These are phyloP conservation scores for Drosophila gunungcola DNA, from an alignment of 1,140 invertebrate species.

Conservation along the genomic window DNA sequence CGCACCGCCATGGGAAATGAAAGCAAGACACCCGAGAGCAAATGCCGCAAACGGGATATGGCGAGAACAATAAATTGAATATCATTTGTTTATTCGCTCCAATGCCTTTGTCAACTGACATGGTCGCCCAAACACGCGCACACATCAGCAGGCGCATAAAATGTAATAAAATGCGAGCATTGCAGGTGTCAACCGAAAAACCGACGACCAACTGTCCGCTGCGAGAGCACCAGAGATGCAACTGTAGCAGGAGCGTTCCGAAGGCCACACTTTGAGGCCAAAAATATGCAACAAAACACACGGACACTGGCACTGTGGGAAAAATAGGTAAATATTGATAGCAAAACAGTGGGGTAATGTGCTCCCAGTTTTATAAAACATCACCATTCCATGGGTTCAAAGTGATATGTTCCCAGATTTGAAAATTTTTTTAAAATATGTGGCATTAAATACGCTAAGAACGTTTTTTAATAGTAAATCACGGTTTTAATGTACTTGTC, in stretches of 20 bases:
- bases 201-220: conserved; percentile 67
- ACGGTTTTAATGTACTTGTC: too few species aligned
- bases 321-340: background rate
- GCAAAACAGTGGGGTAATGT: background rate
- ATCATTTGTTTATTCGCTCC: conserved; percentile 80
- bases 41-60: conserved; percentile 42
- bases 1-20: background rate
- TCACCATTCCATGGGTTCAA: too few species aligned
- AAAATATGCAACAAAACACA: conserved; percentile 59
- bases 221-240: conserved; percentile 21
- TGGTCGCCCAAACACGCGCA: conserved; percentile 41
- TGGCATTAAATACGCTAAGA: too few species aligned
- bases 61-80: conserved; percentile 76
- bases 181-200: conserved; percentile 70
- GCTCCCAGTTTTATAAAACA: too few species aligned
- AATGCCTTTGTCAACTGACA: conserved; percentile 74
- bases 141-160: conserved; percentile 48
- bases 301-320: conserved; percentile 23
- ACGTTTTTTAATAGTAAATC: too few species aligned
- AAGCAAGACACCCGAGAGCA: conserved; percentile 30
- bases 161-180: conserved; percentile 80
- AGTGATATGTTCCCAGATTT: too few species aligned
- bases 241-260: conserved; percentile 33
- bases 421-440: too few species aligned
- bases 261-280: conserved; percentile 76